Base-by-base conservation (phyloP, 2,113 vertebrate species). In the Alligator mississippiensis region DNA sequence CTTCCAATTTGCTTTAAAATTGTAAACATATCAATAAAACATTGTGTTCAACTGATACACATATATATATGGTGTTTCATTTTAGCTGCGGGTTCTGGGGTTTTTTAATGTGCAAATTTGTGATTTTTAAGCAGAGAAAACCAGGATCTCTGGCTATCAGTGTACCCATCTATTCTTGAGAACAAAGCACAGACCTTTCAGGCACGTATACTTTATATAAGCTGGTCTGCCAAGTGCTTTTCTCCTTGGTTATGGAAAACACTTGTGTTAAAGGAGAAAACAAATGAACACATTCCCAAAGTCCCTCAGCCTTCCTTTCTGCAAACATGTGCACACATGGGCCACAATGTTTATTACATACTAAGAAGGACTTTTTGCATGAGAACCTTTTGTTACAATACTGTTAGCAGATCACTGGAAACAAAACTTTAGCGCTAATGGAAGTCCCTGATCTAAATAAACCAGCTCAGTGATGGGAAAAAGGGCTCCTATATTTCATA, bases 391-490 rank as follows among this genome's bases (percentile, higher is more conserved):
- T 74, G 34, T 74, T 25, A 38, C 0, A 0, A n/a, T 76, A 61
- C 21, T 58, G 17, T 77, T 21, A n/a, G 64, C 1, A 0, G 0
- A 47, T 9, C 38, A 28, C 30, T 4, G 27, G 19, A 18, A 60
- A 61, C 87, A 77, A 25, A 78, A 8, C 25, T 19, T 38, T 60
- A 61, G 28, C 38, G 1, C 5, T 6, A 38, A 30, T n/a, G 3
- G 14, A 74, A 76, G 10, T 6, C 70, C 64, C 61, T 6, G 62
- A 47, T 6, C 76, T 5, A 0, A n/a, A 34, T 3, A 58, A 82
- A 66, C 47, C 24, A 72, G 25, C 3, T 9, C 2, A 0, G n/a
- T 4, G 11, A 12, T 0, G 0, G 47, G 60, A n/a, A 27, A 80
- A 27, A 0, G 0, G 64, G 64, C 68, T 38, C 18, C 54, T 60